Evolutionary conservation across 1,140 invertebrate genomes (phyloP).

Genomic region (Glossosoma conforme): DNA sequence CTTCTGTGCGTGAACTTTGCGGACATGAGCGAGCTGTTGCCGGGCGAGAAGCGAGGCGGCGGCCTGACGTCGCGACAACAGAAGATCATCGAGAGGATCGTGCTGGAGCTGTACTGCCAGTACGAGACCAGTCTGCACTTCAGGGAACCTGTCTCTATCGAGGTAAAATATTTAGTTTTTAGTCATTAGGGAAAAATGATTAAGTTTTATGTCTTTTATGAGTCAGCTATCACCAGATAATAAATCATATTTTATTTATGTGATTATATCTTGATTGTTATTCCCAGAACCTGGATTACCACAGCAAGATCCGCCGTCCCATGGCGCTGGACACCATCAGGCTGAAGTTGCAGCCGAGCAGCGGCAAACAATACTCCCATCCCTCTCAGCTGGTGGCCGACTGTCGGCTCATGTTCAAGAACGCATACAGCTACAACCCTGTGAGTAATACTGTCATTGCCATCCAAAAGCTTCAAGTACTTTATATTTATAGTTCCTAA

Average conservation of each 20-base stretch:
- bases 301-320: conserved; percentile 64
- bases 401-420: conserved; percentile 80
- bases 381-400: conserved; percentile 75
- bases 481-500: no score
- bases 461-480: no score
- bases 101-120: conserved; percentile 86
- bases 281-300: conserved; percentile 68
- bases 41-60: conserved; percentile 49
- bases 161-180: no score
- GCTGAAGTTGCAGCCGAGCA: conserved; percentile 67
- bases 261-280: no score
- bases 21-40: conserved; percentile 49
- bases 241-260: no score
- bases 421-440: conserved; percentile 78
- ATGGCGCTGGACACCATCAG: conserved; percentile 82
- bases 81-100: conserved; percentile 74
- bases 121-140: conserved; percentile 82
- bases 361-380: conserved; percentile 67
- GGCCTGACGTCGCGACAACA: conserved; percentile 56
- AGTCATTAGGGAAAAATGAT: no score
- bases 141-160: conserved; percentile 72
- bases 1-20: conserved; percentile 79
- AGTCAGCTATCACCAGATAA: no score
- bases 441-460: conserved; percentile 67
- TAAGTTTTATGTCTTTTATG: no score